Evolutionary conservation across 2,797 vertebrate species (phyloP), one percentile per base, ranked within the genome.

Genomic region (Eutrigla gurnardus): DNA sequence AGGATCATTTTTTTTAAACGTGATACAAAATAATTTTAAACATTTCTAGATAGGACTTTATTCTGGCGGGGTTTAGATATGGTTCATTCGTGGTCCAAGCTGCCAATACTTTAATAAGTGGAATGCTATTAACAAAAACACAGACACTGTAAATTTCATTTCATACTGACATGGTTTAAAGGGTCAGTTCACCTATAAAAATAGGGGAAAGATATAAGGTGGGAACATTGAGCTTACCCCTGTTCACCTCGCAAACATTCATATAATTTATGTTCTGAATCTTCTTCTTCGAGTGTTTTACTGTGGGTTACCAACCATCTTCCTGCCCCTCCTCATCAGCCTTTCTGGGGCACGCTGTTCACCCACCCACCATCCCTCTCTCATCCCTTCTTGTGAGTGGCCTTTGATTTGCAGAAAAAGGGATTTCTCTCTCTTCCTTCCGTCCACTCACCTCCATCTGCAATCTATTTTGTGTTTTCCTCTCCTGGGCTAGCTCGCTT

Each of bases 391-490:
- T 59, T 57, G 33, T 54, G 18, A 71, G 61, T 65, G 45, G 40
- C 74, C 53, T 77, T 69, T 75, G 13, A 76, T 83, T 81, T 77
- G 45, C 32, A 65, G 55, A 64, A 58, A 89, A 47, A 73, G 40
- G n/a, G 67, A 10, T 10, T 7, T 49, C 36, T 59, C 42, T 45
- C 7, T 62, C 59, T 50, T 65, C 58, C 52, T 70, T 80, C 73
- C 57, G 63, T 72, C 73, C 17, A 3, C 52, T 78, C 47, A 62
- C 55, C 78, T 78, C 75, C 70, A 68, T 59, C 43, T 72, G 58
- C 60, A 40, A 32, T 86, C 54, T 55, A 14, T 89, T 82, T 81
- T 68, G 52, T 78, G 37, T 75, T 83, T 73, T 81, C 73, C 39
- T 78, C 47, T 67, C 49, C 37, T 13, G 25, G 25, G 73, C 54